Evolutionary conservation across 2,113 vertebrate genomes (phyloP).

Genomic region (Serilophus lunatus): DNA sequence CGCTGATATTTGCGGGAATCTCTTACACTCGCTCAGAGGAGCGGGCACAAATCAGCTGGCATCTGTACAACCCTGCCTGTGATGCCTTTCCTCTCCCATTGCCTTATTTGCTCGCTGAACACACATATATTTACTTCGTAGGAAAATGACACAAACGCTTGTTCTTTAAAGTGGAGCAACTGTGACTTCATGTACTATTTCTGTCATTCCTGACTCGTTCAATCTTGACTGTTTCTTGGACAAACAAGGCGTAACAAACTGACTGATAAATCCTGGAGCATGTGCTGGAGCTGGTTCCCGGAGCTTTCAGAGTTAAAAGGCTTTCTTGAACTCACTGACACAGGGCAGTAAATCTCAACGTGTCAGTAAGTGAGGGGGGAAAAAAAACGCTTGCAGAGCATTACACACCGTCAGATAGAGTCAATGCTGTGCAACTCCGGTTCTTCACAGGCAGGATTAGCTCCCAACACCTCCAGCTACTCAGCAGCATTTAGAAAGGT

Average conservation of each 20-base stretch:
- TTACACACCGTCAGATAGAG: neutral
- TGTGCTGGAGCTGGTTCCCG: neutral
- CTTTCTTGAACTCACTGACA: slow-evolving; percentile 51
- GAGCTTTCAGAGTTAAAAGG: slow-evolving; percentile 53
- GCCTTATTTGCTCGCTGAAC: slow-evolving; percentile 3
- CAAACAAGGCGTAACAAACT: slow-evolving; percentile 34
- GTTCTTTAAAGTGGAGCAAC: slow-evolving; percentile 24
- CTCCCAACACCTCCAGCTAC: slow-evolving; percentile 4
- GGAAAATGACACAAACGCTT: slow-evolving; percentile 7
- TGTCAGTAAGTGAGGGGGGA: neutral
- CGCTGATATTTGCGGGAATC: neutral
- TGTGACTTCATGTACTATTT: slow-evolving; percentile 61
- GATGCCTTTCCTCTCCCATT: neutral
- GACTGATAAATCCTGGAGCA: neutral
- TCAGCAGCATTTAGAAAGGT: slow-evolving; percentile 19
- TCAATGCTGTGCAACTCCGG: neutral
- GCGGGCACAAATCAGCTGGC: neutral
- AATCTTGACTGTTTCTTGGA: slow-evolving; percentile 48
- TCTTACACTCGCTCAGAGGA: neutral
- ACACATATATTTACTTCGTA: neutral
- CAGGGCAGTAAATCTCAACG: slow-evolving; percentile 30
- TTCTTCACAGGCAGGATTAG: neutral
- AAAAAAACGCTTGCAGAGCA: neutral
- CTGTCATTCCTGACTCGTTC: slow-evolving; percentile 44
- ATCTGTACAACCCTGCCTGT: neutral